Conservation (phyloP, 2,888 invertebrate species). For the Eudasyphora cyanicolor region DNA sequence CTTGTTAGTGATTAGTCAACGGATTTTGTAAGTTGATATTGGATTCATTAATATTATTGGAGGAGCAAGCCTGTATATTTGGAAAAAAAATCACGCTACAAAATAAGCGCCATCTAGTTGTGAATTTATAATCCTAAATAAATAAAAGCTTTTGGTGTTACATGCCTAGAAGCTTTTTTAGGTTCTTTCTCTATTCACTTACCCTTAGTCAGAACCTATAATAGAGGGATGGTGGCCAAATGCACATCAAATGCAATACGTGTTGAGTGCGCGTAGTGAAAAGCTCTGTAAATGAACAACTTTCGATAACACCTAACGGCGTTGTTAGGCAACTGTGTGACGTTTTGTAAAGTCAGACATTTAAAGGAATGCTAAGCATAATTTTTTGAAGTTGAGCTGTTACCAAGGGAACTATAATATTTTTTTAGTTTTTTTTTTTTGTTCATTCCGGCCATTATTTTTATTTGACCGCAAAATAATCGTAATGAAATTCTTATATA, state of each 20-base stretch:
- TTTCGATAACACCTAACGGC: neutral
- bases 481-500: no score
- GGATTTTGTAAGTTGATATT: constrained; percentile 1
- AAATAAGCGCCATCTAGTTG: constrained; percentile 34
- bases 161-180: constrained; percentile 47
- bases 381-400: no score
- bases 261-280: neutral
- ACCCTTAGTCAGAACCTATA: constrained; percentile 15
- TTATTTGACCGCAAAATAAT: no score
- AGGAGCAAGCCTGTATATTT: neutral
- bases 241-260: neutral
- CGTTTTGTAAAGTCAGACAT: no score
- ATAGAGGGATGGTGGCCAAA: neutral
- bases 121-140: neutral
- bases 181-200: constrained; percentile 41
- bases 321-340: neutral
- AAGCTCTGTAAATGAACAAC: neutral
- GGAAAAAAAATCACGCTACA: no score
- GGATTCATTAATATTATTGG: neutral
- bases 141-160: constrained; percentile 39
- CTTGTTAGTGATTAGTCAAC: constrained; percentile 49
- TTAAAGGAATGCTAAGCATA: no score
- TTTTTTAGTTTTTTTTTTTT: no score
- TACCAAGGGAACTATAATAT: no score
- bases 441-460: no score